Conservation (phyloP, 2,888 invertebrate species). For the Drosophila flavopinicola region DNA sequence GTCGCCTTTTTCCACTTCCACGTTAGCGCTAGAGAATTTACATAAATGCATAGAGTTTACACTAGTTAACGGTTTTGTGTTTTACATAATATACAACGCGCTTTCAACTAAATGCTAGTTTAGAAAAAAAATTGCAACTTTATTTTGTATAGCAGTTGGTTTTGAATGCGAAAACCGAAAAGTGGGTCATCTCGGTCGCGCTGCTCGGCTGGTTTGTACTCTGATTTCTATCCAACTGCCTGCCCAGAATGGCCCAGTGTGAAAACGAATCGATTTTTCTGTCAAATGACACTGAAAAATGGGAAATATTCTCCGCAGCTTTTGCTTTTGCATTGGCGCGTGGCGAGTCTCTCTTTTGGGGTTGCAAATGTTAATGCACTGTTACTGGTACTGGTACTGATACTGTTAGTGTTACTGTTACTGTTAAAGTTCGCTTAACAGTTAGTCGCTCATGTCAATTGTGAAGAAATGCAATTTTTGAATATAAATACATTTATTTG, state of each 20-base stretch:
- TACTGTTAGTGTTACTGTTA: slow-evolving; percentile 7
- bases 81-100: slow-evolving; percentile 68
- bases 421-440: slow-evolving; percentile 27
- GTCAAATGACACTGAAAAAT: slow-evolving; percentile 77
- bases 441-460: background rate
- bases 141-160: slow-evolving; percentile 75
- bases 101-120: slow-evolving; percentile 62
- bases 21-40: slow-evolving; percentile 70
- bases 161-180: slow-evolving; percentile 83
- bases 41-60: slow-evolving; percentile 80
- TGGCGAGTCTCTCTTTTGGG: slow-evolving; percentile 43
- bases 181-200: slow-evolving; percentile 84
- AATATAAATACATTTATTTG: slow-evolving; percentile 83
- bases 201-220: slow-evolving; percentile 81
- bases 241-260: slow-evolving; percentile 74
- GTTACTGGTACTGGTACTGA: slow-evolving; percentile 14
- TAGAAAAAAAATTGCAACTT: slow-evolving; percentile 71
- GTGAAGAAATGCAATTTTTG: slow-evolving; percentile 44
- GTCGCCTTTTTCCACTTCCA: slow-evolving; percentile 70
- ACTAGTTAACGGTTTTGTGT: slow-evolving; percentile 61
- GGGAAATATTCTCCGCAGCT: slow-evolving; percentile 70
- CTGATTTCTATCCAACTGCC: slow-evolving; percentile 80
- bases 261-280: slow-evolving; percentile 82
- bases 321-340: slow-evolving; percentile 6
- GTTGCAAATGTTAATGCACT: slow-evolving; percentile 59